Percentiles rank a stretch among this genome's conserved stretches.
Evolutionary conservation across 2,888 invertebrate genomes (phyloP).

Genomic region (Eristalis arbustorum): DNA sequence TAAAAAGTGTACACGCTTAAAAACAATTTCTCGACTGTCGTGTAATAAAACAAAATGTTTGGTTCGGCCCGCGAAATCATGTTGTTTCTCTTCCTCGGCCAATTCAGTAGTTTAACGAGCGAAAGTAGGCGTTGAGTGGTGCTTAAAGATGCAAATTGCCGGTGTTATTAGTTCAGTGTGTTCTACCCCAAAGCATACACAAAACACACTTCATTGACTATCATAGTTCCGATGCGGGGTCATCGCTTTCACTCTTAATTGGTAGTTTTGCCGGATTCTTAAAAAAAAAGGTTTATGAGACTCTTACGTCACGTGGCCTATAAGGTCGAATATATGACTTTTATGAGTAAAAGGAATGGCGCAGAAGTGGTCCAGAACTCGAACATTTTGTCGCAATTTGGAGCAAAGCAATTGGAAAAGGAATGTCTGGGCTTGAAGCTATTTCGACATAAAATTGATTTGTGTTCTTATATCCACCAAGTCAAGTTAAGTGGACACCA

Average conservation of each 20-base stretch:
- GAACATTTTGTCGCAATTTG: no score
- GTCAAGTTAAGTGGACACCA: no score
- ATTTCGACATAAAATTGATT: no score
- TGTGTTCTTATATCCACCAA: no score
- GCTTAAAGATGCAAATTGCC: background rate
- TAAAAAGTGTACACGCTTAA: background rate
- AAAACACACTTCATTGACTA: background rate
- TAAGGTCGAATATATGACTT: background rate
- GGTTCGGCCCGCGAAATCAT: background rate
- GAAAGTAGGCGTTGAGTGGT: background rate
- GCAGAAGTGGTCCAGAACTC: background rate
- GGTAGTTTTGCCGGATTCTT: background rate
- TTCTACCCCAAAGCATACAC: background rate
- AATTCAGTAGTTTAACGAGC: background rate
- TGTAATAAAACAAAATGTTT: background rate
- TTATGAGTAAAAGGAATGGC: no score
- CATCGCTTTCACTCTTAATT: background rate
- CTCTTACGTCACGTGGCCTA: background rate
- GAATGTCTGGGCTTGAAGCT: no score
- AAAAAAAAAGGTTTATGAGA: background rate
- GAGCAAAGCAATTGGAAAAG: no score
- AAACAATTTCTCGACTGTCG: background rate
- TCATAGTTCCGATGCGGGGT: background rate
- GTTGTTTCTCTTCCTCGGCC: constrained; percentile 51
- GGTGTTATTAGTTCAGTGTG: background rate